Evolutionary conservation across 30 jellyfish, hydroid and myxozoan species (phyloP), one percentile per base, ranked within the genome.

Genomic region (Clytia hemisphaerica): DNA sequence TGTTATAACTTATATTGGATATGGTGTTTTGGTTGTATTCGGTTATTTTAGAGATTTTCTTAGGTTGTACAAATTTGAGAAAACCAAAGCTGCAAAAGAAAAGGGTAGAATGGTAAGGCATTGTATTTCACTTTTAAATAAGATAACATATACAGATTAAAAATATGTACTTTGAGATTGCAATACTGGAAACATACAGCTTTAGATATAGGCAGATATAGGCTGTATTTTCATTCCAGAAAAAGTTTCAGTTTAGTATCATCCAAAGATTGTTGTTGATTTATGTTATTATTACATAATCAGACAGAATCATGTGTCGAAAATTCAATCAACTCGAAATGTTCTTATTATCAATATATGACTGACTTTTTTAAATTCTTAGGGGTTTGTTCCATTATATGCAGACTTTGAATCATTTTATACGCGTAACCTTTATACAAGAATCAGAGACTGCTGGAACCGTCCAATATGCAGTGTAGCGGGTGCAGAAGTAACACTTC

Each of bases 401-500:
- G 83, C 95, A 15, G 95, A 90, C 73, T 90, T 90, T 83, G 98
- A 90, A 57, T 72, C 95, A 45, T 81, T 90, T 47, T 90, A 90
- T 61, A 90, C 98, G 10, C 71, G 98, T 38, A 90, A 90, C 65
- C 38, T 90, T 30, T 90, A 90, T 87, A 81, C 76, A 63, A 51
- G 98, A 71, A 76, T 90, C 16, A 64, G 95, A 59, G 98, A 90
- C 49, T 90, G 98, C 35, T 90, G 98, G 98, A 90, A 90, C 51
- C 61, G 98, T 30, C 98, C 98, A 9, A 90, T 90, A 25, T 85
- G 93, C 45, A 90, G 95, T 72, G 94, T 81, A 2, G 94, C 98
- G 4, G 98, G 98, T 16, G 92, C 95, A 9, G 95, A 90, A 68
- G 45, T 90, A 19, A 95, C 76, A 15, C 49, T 90, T 27, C 57